Base-by-base conservation (phyloP, 2,797 vertebrate genomes). In the Tokudaia tokunoshimensis region DNA sequence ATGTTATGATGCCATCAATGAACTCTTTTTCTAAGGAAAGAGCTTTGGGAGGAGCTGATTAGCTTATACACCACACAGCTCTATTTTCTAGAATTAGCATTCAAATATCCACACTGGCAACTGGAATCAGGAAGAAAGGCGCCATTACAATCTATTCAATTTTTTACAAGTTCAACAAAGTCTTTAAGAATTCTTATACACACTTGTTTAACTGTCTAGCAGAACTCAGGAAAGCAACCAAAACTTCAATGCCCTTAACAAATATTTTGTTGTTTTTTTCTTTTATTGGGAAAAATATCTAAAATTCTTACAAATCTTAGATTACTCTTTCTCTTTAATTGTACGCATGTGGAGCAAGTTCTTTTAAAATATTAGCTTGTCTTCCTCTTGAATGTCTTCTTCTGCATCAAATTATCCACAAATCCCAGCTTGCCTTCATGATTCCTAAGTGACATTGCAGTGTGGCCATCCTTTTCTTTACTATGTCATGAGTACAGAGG, bases 271-370 rank as follows among this genome's bases (percentile, higher is more conserved):
- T 61, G 59, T 63, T 29, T 63, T 26, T 29, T 65, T 65, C 3
- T 29, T 41, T 88, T 85, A 89, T 67, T 22, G 88, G 93, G n/a
- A 61, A 85, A 92, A 88, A 80, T 24, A 34, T 81, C 44, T 89
- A 83, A 94, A 59, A 94, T 84, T 96, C 55, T 82, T 84, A 78
- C 20, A 41, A 76, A 96, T 89, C 31, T 93, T 95, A 94, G 12
- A 67, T 61, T 93, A 44, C 7, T 90, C 57, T 97, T 94, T 92
- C 9, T 89, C 63, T 96, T 94, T 91, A 19, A 78, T 47, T 63
- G 1, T 87, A 14, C 37, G 84, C 44, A 82, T 14, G n/a, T 37
- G 29, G 14, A 92, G 63, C 24, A 94, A 78, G 24, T 92, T 84
- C 70, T 93, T 87, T 34, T 59, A 65, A 85, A 4, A 88, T 79